These are phyloP conservation scores for Gallinago nigripennis DNA, from an alignment of 2,797 vertebrate genomes.

Conservation along the genomic window DNA sequence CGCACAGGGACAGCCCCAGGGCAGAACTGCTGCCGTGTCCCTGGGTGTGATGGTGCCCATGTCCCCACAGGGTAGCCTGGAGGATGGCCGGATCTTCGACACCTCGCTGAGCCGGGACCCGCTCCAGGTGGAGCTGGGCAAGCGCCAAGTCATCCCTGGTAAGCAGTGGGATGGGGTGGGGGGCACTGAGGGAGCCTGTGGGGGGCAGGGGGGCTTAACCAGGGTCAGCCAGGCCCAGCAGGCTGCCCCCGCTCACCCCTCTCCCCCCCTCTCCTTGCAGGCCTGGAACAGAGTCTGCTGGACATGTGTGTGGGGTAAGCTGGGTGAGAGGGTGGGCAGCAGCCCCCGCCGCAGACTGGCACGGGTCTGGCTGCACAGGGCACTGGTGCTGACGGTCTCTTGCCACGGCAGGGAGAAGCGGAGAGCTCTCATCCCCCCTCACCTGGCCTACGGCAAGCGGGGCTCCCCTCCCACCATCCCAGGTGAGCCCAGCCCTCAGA, in stretches of 20 bases:
- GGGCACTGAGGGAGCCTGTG: too few species aligned
- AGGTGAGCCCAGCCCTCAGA: slow-evolving; percentile 75
- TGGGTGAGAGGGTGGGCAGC: accelerated
- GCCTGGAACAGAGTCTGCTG: slow-evolving; percentile 92
- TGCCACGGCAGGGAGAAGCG: slow-evolving; percentile 86
- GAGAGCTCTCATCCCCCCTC: slow-evolving; percentile 90
- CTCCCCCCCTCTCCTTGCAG: slow-evolving; percentile 67
- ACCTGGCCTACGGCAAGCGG: slow-evolving; percentile 93
- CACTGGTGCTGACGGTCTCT: accelerated
- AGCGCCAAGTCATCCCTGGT: slow-evolving; percentile 93
- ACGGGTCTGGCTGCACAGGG: not conserved
- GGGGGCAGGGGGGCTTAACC: not conserved
- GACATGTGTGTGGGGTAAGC: slow-evolving; percentile 95
- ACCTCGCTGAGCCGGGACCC: slow-evolving; percentile 90
- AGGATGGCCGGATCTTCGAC: slow-evolving; percentile 92
- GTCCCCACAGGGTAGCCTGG: slow-evolving; percentile 84
- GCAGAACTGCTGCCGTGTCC: accelerated
- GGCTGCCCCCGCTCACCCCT: not conserved
- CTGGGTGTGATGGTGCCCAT: accelerated
- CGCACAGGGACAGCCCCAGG: not conserved
- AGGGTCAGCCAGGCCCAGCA: accelerated
- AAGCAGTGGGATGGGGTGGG: not conserved
- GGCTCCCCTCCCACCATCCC: slow-evolving; percentile 93
- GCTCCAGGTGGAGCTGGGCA: slow-evolving; percentile 93
- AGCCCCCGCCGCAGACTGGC: accelerated